Evolutionary conservation across 2,797 vertebrate species (phyloP), one percentile per base, ranked within the genome.

Genomic region (Gymnopithys bicolor): DNA sequence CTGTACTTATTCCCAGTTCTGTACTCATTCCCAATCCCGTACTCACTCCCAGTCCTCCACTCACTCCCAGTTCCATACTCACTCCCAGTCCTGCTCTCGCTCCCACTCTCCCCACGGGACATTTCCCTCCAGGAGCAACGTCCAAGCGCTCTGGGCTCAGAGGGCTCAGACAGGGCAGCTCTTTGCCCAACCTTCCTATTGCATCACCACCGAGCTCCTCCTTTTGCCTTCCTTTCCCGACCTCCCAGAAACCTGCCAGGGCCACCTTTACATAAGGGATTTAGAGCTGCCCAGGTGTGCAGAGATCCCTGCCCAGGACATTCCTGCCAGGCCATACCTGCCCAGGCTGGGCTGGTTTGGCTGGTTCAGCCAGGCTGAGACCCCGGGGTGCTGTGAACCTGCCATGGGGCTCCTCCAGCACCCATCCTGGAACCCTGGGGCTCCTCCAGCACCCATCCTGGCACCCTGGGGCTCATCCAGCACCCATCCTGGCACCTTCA

Each of bases 131-230:
- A 2, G 10, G 48, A 77, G 56, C 60, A 0, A 10, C 7, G 9
- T 13, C 4, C 4, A 33, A 12, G 11, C 48, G 4, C 55, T 70
- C 69, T 4, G 46, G 6, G 43, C 70, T 19, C 3, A 0, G 13
- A 4, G 46, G 5, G 43, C 70, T 19, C 3, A 0, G 13, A 4
- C 75, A 28, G 56, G 51, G 35, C 52, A 8, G 68, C 22, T 58
- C 77, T 92, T 75, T 83, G 48, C 69, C 53, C 67, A 9, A 24
- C 6, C 25, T 27, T 32, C 48, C 78, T 51, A 10, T 93, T 95
- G 91, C 87, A 91, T 93, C 95, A 96, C 33, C 52, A 5, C 3
- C 1, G 11, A 30, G 77, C 94, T 90, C 95, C 95, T 95, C 94
- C 89, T 86, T 53, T 48, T 66, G 89, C 95, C 95, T 95, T 92